Evolutionary conservation across 2,888 invertebrate genomes (phyloP).

Genomic region (Adela reaumurella): DNA sequence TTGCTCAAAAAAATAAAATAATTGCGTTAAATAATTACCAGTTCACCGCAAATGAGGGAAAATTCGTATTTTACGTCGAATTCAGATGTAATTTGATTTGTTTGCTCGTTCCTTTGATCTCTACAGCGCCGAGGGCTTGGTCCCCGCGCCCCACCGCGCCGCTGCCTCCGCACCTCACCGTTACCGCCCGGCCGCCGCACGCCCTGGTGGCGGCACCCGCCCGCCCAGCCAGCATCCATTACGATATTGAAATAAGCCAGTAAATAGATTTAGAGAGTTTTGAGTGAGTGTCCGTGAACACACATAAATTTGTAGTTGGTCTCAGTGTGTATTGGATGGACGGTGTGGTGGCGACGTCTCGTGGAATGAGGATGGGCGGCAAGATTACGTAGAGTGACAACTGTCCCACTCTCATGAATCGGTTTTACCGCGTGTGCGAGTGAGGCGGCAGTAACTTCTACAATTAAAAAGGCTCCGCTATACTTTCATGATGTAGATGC

Average conservation of each 20-base stretch:
- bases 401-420: too few relatives aligned
- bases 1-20: too few relatives aligned
- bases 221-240: constrained; percentile 18
- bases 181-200: constrained; percentile 12
- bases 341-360: too few relatives aligned
- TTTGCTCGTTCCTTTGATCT: not conserved
- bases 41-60: not conserved
- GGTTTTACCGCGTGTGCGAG: too few relatives aligned
- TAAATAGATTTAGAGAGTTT: not conserved
- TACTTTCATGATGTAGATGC: too few relatives aligned
- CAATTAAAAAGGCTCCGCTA: too few relatives aligned
- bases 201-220: constrained; percentile 26
- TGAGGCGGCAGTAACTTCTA: too few relatives aligned
- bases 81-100: not conserved
- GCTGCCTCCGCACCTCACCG: constrained; percentile 8
- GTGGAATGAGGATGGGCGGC: too few relatives aligned
- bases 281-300: not conserved
- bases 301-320: too few relatives aligned
- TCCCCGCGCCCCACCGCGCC: not conserved
- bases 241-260: not conserved
- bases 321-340: too few relatives aligned
- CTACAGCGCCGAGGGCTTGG: not conserved
- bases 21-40: not conserved
- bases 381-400: too few relatives aligned
- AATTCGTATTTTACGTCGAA: not conserved